These are phyloP conservation scores for Nannoperca australis DNA, from an alignment of 2,797 vertebrate species.

Conservation along the genomic window DNA sequence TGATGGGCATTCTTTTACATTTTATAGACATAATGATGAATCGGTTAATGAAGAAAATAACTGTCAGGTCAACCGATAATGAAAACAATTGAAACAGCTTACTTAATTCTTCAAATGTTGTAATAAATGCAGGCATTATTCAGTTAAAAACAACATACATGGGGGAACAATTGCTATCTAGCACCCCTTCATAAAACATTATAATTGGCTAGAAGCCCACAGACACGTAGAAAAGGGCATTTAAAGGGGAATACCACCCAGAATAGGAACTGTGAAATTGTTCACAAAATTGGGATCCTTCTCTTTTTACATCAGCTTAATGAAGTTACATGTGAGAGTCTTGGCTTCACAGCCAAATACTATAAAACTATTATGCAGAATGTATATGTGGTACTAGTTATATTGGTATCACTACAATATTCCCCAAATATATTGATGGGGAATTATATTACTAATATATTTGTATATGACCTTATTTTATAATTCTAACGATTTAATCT, in stretches of 20 bases:
- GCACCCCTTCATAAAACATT: slow-evolving; percentile 23
- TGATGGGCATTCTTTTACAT: neutral
- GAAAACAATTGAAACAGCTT: too few relatives aligned
- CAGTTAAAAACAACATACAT: neutral
- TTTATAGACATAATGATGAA: neutral
- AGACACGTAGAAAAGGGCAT: slow-evolving; percentile 42
- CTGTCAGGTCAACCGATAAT: neutral
- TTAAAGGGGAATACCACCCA: slow-evolving; percentile 25
- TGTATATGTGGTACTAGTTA: neutral
- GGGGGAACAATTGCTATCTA: neutral
- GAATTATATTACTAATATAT: neutral
- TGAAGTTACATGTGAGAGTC: neutral
- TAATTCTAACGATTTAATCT: neutral
- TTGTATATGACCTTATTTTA: neutral
- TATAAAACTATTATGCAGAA: too few relatives aligned
- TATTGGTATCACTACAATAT: neutral
- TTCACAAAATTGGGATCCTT: neutral
- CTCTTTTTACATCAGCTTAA: neutral
- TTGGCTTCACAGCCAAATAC: neutral
- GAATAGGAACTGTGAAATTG: neutral
- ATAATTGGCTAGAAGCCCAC: slow-evolving; percentile 43
- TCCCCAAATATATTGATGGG: neutral
- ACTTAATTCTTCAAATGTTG: slow-evolving; percentile 32
- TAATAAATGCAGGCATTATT: neutral
- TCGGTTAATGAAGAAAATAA: neutral